Evolutionary conservation across 64 coral and sea anemone genomes (phyloP), one percentile per base, ranked within the genome.

Genomic region (Dendronephthya gigantea): DNA sequence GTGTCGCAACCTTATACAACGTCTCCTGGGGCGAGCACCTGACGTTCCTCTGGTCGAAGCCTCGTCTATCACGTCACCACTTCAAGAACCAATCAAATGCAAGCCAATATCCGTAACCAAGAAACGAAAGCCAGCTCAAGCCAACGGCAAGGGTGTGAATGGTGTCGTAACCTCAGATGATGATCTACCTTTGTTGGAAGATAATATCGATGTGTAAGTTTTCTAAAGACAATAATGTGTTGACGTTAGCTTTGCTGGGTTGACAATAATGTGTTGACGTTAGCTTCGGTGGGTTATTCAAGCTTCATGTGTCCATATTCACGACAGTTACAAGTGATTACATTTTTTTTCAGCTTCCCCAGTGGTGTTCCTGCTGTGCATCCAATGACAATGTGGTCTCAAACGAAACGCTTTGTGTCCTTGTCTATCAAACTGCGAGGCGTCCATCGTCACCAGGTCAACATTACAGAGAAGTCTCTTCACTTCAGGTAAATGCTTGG

Each of bases 131-230:
- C 14, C 51, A 41, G 81, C 82, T 23, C 14, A 4, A 1, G 28
- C 25, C 29, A 29, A 82, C 31, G 91, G 43, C 13, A 39, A 87
- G 36, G 30, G n/a, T 16, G 35, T 43, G 15, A 13, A 29, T 19
- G 47, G 48, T 10, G 51, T 19, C 14, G 58, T 16, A 32, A 58
- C 82, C 10, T 82, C 48, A 1, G 48, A 89, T 76, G 86, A 90
- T 69, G 90, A 97, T 41, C 55, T 97, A 43, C 91, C 94, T 1
- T 86, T 87, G 32, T 84, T 97, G 9, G 94, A 89, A 55, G 94
- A 79, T 29, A 79, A 29, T 29, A 15, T 0, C 2, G 72, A 33
- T 14, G 12, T 36, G 72, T 79, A 79, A 79, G 72, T 79, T 29
- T 13, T 0, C 25, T 28, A 1, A 12, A 19, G 1, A 28, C n/a